A percentile compares a stretch with the other conserved stretches of the same genome.
phyloP scores from a whole-genome alignment of 2,888 invertebrate genomes.

The Sceliomorpha sp. region DNA sequence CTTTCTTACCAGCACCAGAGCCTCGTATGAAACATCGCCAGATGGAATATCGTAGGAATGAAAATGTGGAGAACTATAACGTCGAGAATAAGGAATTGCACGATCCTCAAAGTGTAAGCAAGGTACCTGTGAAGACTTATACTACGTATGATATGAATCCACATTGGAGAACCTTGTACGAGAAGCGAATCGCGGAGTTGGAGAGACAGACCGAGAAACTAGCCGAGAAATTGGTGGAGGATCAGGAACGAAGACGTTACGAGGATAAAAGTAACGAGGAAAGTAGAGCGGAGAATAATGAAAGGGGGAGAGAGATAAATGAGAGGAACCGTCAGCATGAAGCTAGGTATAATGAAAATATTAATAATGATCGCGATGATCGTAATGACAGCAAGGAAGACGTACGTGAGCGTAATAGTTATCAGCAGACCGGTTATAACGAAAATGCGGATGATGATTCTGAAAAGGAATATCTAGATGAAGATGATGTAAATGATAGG shows the following conservation, averaged over 20 bases:
- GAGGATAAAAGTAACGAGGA: slow-evolving; percentile 39
- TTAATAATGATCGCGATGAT: slow-evolving; percentile 7
- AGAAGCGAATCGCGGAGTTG: slow-evolving; percentile 56
- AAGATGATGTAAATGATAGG: slow-evolving; percentile 3
- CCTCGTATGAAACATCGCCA: slow-evolving; percentile 20
- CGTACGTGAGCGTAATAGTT: too few species aligned
- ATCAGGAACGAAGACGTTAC: slow-evolving; percentile 57
- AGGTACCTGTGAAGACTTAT: slow-evolving; percentile 37
- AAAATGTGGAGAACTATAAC: slow-evolving; percentile 60
- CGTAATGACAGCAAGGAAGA: neutral
- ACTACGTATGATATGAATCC: slow-evolving; percentile 58
- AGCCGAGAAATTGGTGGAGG: slow-evolving; percentile 56
- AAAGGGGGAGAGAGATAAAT: neutral
- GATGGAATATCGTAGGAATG: slow-evolving; percentile 58
- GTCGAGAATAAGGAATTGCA: slow-evolving; percentile 64
- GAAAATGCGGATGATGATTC: too few species aligned
- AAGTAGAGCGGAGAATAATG: too few species aligned
- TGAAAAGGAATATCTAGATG: too few species aligned
- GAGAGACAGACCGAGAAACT: slow-evolving; percentile 62
- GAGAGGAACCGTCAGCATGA: neutral
- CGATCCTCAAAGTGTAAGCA: slow-evolving; percentile 59
- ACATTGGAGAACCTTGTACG: slow-evolving; percentile 63
- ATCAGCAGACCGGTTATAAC: too few species aligned
- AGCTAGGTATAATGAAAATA: slow-evolving; percentile 1
- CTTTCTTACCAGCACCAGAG: slow-evolving; percentile 53